A percentile compares a stretch with the other conserved stretches of the same genome.
phyloP scores from a whole-genome alignment of 1,140 invertebrate genomes.

The Monochamus saltuarius region DNA sequence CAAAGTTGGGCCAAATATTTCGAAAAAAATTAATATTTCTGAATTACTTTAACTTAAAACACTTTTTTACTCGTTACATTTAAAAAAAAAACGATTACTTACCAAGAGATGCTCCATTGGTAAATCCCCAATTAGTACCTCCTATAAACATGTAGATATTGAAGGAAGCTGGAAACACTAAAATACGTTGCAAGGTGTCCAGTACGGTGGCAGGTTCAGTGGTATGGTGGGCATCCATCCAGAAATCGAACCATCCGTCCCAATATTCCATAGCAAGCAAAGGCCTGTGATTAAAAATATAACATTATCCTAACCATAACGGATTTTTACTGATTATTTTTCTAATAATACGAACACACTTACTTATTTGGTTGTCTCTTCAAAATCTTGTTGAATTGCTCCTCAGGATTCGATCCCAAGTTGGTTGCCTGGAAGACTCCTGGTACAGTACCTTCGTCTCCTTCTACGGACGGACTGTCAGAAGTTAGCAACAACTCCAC shows the following conservation, averaged over 20 bases:
- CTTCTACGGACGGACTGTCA: slow-evolving; percentile 45
- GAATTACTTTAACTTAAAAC: no score
- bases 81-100: background rate
- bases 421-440: slow-evolving; percentile 4
- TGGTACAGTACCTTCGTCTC: slow-evolving; percentile 31
- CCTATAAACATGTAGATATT: slow-evolving; percentile 74
- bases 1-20: no score
- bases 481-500: slow-evolving; percentile 58
- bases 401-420: background rate
- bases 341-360: no score
- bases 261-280: slow-evolving; percentile 61
- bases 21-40: no score
- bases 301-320: background rate
- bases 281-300: slow-evolving; percentile 50
- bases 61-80: no score
- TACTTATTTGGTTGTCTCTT: slow-evolving; percentile 16
- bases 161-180: slow-evolving; percentile 56
- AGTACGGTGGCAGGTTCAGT: slow-evolving; percentile 15
- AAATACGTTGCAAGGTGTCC: slow-evolving; percentile 26
- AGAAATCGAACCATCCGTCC: slow-evolving; percentile 63
- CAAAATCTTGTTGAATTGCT: background rate
- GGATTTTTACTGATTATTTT: background rate
- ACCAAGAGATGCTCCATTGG: slow-evolving; percentile 54
- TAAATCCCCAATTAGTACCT: slow-evolving; percentile 70
- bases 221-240: slow-evolving; percentile 38